These are phyloP conservation scores for Glaucomys volans DNA, from an alignment of 2,113 vertebrate species.

Conservation along the genomic window DNA sequence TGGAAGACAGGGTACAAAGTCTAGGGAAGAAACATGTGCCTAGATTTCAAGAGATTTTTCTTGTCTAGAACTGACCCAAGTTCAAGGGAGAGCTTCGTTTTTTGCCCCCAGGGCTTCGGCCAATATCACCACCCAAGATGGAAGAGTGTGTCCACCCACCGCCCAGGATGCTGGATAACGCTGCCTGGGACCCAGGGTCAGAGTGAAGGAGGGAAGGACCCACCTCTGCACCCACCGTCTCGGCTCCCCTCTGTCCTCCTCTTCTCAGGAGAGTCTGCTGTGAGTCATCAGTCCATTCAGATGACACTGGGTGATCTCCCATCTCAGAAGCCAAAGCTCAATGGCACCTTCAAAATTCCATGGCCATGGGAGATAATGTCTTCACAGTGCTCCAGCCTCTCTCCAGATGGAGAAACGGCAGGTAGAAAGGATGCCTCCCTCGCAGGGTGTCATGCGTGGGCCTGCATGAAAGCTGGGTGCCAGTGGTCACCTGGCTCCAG, in stretches of 20 bases:
- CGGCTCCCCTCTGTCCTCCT: background rate
- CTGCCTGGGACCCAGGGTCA: background rate
- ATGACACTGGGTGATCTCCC: background rate
- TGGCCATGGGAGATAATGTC: background rate
- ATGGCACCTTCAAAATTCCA: background rate
- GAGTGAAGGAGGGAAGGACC: background rate
- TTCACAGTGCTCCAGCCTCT: background rate
- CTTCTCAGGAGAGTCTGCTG: background rate
- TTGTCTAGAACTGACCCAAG: background rate
- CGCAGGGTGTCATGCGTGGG: background rate
- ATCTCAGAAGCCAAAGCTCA: background rate
- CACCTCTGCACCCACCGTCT: background rate
- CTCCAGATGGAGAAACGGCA: too few species aligned
- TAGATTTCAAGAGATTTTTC: background rate
- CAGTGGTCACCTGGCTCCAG: background rate
- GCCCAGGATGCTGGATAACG: fast-evolving
- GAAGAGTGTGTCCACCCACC: background rate
- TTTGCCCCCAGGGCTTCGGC: background rate
- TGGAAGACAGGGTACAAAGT: background rate
- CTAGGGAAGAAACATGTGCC: background rate
- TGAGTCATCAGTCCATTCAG: background rate
- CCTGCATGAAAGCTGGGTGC: background rate
- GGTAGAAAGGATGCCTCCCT: background rate
- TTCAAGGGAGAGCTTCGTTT: background rate
- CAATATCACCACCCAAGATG: background rate